Evolutionary conservation across 2,797 vertebrate species (phyloP).

Genomic region (Etheostoma perlongum): DNA sequence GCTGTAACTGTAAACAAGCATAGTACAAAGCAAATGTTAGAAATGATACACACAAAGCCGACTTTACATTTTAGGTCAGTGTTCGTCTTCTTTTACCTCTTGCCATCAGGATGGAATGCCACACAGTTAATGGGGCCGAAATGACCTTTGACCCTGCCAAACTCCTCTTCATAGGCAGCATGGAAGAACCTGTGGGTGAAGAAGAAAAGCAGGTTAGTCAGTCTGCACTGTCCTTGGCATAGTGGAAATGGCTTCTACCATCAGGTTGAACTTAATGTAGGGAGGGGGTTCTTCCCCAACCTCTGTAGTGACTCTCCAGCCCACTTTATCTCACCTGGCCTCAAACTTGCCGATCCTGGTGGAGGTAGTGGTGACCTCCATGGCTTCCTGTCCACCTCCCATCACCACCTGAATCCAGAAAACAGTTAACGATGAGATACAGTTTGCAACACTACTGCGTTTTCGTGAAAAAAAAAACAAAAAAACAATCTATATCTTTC

Average conservation of each 20-base stretch:
- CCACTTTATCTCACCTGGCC: constrained; percentile 88
- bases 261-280: neutral
- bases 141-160: constrained; percentile 97
- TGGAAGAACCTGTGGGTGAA: constrained; percentile 92
- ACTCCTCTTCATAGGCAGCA: constrained; percentile 96
- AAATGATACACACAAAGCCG: fast-evolving
- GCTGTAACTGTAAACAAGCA: constrained; percentile 89
- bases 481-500: too few species aligned
- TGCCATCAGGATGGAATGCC: constrained; percentile 97
- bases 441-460: too few species aligned
- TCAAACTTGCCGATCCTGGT: constrained; percentile 99
- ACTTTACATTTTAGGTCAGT: too few species aligned
- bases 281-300: neutral
- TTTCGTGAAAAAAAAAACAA: too few species aligned
- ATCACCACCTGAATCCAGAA: constrained; percentile 90
- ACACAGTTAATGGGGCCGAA: constrained; percentile 99
- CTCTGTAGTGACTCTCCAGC: neutral
- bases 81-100: constrained; percentile 85
- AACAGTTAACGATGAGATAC: neutral
- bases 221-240: too few species aligned
- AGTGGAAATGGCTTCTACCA: neutral
- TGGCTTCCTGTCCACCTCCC: constrained; percentile 98
- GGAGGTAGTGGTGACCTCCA: constrained; percentile 99
- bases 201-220: neutral
- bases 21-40: neutral